Evolutionary conservation across 2,113 vertebrate species (phyloP).

Genomic region (Ranitomeya imitator): DNA sequence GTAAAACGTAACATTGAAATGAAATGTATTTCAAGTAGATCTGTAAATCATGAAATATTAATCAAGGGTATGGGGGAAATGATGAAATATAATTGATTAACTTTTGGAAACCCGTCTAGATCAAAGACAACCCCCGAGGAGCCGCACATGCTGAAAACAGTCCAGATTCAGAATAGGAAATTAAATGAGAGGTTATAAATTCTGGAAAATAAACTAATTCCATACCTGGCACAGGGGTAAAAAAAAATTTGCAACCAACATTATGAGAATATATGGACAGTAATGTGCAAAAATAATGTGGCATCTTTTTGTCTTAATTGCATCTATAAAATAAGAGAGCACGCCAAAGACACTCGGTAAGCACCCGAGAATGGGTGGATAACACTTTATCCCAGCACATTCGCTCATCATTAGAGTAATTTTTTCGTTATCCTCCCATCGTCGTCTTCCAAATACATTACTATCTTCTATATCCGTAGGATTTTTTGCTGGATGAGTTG

Average conservation of each 20-base stretch:
- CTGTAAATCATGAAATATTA: neutral
- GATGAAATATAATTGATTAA: constrained; percentile 12
- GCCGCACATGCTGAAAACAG: neutral
- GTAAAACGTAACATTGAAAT: neutral
- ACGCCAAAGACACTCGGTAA: too few relatives aligned
- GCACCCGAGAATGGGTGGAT: too few relatives aligned
- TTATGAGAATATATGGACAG: neutral
- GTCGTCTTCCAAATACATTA: too few relatives aligned
- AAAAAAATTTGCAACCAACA: neutral
- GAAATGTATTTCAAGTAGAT: neutral
- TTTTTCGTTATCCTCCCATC: too few relatives aligned
- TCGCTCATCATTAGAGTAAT: too few relatives aligned
- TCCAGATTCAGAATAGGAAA: neutral
- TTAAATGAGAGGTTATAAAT: neutral
- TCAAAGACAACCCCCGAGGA: neutral
- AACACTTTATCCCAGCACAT: too few relatives aligned
- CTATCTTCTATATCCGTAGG: too few relatives aligned
- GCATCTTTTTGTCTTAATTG: too few relatives aligned
- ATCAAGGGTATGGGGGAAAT: neutral
- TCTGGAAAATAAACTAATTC: too few relatives aligned
- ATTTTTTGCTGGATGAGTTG: too few relatives aligned
- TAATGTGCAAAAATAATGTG: too few relatives aligned
- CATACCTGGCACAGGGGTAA: neutral
- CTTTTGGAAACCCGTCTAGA: neutral
- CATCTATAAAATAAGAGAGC: too few relatives aligned